Percentiles rank a stretch among this genome's conserved stretches.
These are phyloP conservation scores for Drosophila ezoana DNA, from an alignment of 2,888 invertebrate genomes.

Conservation along the genomic window DNA sequence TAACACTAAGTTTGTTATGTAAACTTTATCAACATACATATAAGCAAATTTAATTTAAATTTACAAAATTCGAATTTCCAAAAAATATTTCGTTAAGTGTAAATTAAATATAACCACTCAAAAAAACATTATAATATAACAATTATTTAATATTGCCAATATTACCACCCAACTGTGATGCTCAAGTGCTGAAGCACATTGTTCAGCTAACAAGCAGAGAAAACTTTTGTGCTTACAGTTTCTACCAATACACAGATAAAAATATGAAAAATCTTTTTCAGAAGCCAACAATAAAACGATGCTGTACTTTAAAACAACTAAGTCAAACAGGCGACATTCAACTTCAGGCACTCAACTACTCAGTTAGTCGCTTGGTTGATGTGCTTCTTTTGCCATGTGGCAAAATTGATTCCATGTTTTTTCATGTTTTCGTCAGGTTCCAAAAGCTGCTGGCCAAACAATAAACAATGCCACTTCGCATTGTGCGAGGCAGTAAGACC, in stretches of 20 bases:
- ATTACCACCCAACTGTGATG: neutral
- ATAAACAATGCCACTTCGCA: slow-evolving; percentile 56
- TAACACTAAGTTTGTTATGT: too few relatives aligned
- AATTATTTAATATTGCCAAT: neutral
- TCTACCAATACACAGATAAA: neutral
- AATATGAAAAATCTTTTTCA: slow-evolving; percentile 23
- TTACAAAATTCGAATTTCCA: too few relatives aligned
- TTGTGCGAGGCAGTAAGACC: slow-evolving; percentile 53
- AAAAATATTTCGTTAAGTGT: too few relatives aligned
- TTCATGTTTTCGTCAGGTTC: slow-evolving; percentile 65
- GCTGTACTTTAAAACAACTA: slow-evolving; percentile 52
- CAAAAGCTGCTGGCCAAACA: slow-evolving; percentile 58
- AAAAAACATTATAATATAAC: neutral
- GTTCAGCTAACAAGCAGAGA: neutral
- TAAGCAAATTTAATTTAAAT: too few relatives aligned
- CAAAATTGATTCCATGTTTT: slow-evolving; percentile 49
- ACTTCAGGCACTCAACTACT: slow-evolving; percentile 12
- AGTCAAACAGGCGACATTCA: slow-evolving; percentile 21
- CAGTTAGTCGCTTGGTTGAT: slow-evolving; percentile 20
- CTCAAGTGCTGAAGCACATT: neutral
- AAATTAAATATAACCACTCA: too few relatives aligned
- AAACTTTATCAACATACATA: too few relatives aligned
- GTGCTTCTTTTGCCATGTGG: slow-evolving; percentile 39
- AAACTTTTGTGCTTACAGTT: neutral
- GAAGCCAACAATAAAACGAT: slow-evolving; percentile 41